Conservation (phyloP, 2,888 invertebrate genomes). For the Habroteleia sp. region DNA sequence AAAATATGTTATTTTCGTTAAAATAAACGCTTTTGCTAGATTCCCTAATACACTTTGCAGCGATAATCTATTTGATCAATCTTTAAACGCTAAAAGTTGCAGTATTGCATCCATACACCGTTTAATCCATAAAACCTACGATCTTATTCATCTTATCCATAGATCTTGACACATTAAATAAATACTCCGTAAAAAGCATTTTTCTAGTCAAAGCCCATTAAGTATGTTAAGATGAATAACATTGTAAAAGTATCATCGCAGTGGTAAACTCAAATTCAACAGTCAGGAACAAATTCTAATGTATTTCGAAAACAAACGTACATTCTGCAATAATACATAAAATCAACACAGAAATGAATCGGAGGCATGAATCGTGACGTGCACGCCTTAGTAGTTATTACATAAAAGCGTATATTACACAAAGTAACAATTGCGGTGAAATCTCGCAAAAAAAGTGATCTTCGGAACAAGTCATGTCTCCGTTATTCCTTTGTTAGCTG, state of each 20-base stretch:
- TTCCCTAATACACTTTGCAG: too few species aligned
- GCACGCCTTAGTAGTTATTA: slow-evolving; percentile 33
- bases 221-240: too few species aligned
- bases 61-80: too few species aligned
- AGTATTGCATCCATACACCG: too few species aligned
- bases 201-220: too few species aligned
- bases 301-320: slow-evolving; percentile 61
- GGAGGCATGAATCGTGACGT: slow-evolving; percentile 52
- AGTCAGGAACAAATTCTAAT: slow-evolving; percentile 59
- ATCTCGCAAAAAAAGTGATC: slow-evolving; percentile 31
- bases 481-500: slow-evolving; percentile 44
- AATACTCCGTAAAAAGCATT: too few species aligned
- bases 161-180: too few species aligned
- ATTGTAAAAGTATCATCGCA: background rate
- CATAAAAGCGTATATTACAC: slow-evolving; percentile 32
- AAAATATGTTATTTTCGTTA: too few species aligned
- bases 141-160: too few species aligned
- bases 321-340: slow-evolving; percentile 59
- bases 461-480: slow-evolving; percentile 26
- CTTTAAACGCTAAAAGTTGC: too few species aligned
- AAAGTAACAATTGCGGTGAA: slow-evolving; percentile 40
- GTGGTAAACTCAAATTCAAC: slow-evolving; percentile 38
- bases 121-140: too few species aligned
- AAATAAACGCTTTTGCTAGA: too few species aligned
- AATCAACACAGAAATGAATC: slow-evolving; percentile 56